These are phyloP conservation scores for Bucorvus abyssinicus DNA, from an alignment of 2,797 vertebrate species.

Conservation along the genomic window DNA sequence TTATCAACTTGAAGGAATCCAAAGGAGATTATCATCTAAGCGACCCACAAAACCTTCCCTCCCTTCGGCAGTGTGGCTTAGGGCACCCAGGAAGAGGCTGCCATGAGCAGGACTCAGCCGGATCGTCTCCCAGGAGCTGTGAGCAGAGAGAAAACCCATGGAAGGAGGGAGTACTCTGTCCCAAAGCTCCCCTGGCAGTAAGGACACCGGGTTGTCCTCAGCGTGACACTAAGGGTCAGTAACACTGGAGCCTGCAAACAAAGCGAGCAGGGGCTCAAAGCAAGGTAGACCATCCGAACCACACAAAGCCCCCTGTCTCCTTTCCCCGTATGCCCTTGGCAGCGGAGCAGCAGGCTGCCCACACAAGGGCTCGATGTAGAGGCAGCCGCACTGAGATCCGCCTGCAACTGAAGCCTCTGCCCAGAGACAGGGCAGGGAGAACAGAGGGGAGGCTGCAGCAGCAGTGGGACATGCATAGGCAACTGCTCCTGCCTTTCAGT, in stretches of 20 bases:
- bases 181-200: background rate
- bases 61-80: background rate
- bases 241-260: background rate
- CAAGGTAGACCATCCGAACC: background rate
- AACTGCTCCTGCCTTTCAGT: background rate
- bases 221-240: background rate
- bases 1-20: background rate
- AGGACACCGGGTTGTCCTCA: background rate
- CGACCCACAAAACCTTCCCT: background rate
- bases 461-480: background rate
- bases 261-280: background rate
- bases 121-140: background rate
- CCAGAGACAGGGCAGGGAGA: background rate
- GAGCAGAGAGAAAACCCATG: background rate
- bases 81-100: background rate
- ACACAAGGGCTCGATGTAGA: accelerated
- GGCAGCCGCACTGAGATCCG: background rate
- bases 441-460: background rate
- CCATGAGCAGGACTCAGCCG: background rate
- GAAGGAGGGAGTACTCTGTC: background rate
- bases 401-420: background rate
- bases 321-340: background rate
- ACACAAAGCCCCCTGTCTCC: background rate
- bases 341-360: background rate
- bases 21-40: background rate